Evolutionary conservation across 2,888 invertebrate species (phyloP), one percentile per base, ranked within the genome.

Genomic region (Cephus sareptanus): DNA sequence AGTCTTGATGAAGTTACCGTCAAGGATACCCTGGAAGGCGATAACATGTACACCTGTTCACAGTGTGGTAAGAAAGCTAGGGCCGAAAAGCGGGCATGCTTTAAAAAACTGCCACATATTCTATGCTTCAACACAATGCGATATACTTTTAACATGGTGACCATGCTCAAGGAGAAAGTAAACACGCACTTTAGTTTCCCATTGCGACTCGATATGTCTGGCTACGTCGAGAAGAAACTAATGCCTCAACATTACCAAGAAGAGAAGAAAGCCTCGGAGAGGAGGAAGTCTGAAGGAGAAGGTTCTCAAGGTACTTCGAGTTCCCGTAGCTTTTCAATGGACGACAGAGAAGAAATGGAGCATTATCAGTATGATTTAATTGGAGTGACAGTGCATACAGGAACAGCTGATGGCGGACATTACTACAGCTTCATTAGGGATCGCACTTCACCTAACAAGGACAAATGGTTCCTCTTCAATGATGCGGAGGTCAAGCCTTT

Each of bases 111-210:
- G 35, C 98, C 98, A 0, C 96, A 96, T 83, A 98, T 98, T 81
- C 92, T 98, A 34, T 98, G 98, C 90, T 98, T 98, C 92, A 98
- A 98, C 92, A 98, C 98, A 0, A 98, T 98, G 98, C 94, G 98
- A 37, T 98, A 98, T 88, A 98, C 98, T 0, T 98, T 98, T 92
- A 98, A 98, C 92, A 98, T 98, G 98, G 94, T 98, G 56, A 98
- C 98, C 0, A 98, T 98, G 98, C 93, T 97, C 80, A 98, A 98
- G 89, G 98, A 98, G 91, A 98, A 98, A 90, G 98, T 98, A 1
- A 98, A 98, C 92, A 98, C 98, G 0, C 98, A 98, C 89, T 98
- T 98, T 91, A 98, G 98, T 23, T 98, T 98, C 92, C 98, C 98
- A 0, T 94, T 98, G 92, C 93, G 96, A 75, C 93, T 98, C 15